Evolutionary conservation across 2,113 vertebrate genomes (phyloP), one percentile per base, ranked within the genome.

Genomic region (Grammomys surdaster): DNA sequence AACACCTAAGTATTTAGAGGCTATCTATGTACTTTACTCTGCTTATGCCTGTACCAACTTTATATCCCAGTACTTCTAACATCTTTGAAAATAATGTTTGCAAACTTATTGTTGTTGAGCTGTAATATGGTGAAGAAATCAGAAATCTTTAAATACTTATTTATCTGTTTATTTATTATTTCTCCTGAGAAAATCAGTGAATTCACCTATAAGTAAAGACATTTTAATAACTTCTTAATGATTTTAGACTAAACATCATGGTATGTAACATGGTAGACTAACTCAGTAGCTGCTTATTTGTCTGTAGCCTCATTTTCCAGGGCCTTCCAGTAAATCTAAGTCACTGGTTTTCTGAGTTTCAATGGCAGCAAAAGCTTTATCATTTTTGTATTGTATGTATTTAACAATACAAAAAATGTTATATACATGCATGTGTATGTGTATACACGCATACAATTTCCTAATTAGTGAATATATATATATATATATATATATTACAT

Each of bases 191-290:
- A 70, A 63, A 90, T 19, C 16, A 90, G 26, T 81, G 10, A 84
- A 1, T 85, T 56, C 48, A 48, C 0, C 8, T 48, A 90, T 12
- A 76, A 48, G 28, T 93, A 63, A 69, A 73, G 77, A 54, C 36
- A 31, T 95, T 85, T 54, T 19, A 60, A 43, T 43, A 58, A 1
- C 20, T 85, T 87, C 13, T 40, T 26, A 48, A 33, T 2, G 5
- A 93, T 72, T 7, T 73, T 76, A 73, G 28, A 19, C 43, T 89
- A 81, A 94, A 90, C 26, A 51, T 58, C 33, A n/a, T 46, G 10
- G 19, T 48, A 67, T n/a, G 22, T 69, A 58, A 70, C 67, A 82
- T 46, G 82, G 36, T 9, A 22, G 33, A 5, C 12, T 95, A 43
- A 85, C 58, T 13, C 46, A 89, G 70, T 8, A 20, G 11, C 20